Percentiles rank a stretch among this genome's conserved stretches.
These are phyloP conservation scores for Psittacula cyanocephala DNA, from an alignment of 2,113 vertebrate genomes.

Conservation along the genomic window DNA sequence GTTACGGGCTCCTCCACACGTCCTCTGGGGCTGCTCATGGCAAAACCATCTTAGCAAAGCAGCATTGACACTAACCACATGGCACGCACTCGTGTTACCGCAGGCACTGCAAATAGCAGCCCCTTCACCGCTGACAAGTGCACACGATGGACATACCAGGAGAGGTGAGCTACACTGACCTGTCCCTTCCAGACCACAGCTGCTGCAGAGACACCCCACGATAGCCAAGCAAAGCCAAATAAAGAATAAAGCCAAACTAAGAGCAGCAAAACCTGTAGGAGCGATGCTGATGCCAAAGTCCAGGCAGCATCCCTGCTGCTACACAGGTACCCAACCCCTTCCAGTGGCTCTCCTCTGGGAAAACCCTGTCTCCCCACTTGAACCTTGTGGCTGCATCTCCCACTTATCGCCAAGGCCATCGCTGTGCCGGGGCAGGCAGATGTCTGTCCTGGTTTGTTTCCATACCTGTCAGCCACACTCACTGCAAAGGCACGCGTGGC, in stretches of 20 bases:
- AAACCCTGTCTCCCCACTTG: not conserved
- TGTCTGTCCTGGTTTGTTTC: not conserved
- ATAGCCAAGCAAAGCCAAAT: not conserved
- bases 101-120: not conserved
- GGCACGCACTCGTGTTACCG: accelerated
- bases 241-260: not conserved
- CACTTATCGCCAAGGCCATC: accelerated
- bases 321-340: not conserved
- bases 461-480: not conserved
- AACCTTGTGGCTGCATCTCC: not conserved
- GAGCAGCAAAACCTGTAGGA: not conserved
- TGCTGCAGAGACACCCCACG: not conserved
- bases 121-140: accelerated
- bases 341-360: accelerated
- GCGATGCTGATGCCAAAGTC: not conserved
- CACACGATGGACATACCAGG: not conserved
- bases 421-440: accelerated
- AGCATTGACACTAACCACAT: accelerated
- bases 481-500: not conserved
- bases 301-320: not conserved
- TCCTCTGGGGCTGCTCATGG: not conserved
- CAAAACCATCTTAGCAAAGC: not conserved
- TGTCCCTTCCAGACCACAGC: not conserved
- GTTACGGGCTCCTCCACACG: accelerated
- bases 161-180: not conserved